phyloP scores from a whole-genome alignment of 2,888 invertebrate species.

The Amaurobius ferox region DNA sequence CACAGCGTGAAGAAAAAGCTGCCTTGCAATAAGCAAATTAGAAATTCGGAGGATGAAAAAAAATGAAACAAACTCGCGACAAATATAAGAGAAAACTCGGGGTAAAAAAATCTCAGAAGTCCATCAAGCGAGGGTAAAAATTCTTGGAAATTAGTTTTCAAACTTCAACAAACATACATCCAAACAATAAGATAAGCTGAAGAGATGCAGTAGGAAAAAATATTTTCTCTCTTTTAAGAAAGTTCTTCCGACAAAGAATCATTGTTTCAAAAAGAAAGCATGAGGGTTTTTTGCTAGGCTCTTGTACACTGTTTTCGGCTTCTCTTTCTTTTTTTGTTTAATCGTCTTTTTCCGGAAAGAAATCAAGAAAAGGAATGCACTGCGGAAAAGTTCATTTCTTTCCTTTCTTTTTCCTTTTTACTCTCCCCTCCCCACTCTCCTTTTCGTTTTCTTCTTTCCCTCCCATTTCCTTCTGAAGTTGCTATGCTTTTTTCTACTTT shows the following conservation, averaged over 20 bases:
- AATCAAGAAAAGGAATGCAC: conserved; percentile 71
- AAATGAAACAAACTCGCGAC: conserved; percentile 22
- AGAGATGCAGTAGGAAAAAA: conserved; percentile 43
- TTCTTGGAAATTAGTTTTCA: conserved; percentile 71
- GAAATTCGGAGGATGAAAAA: conserved; percentile 31
- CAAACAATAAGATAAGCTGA: conserved; percentile 70
- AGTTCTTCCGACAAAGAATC: conserved; percentile 72
- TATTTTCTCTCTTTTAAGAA: conserved; percentile 65
- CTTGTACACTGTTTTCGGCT: conserved; percentile 61
- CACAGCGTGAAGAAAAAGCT: conserved; percentile 63
- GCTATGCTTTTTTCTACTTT: conserved; percentile 36
- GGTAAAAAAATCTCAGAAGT: conserved; percentile 42
- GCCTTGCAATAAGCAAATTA: conserved; percentile 69
- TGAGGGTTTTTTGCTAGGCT: conserved; percentile 34
- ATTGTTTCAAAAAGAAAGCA: conserved; percentile 71
- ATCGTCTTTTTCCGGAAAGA: conserved; percentile 72
- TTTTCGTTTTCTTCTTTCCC: conserved; percentile 47
- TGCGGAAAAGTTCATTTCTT: conserved; percentile 72
- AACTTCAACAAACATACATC: conserved; percentile 71
- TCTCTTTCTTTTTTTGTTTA: conserved; percentile 68
- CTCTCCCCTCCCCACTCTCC: background rate
- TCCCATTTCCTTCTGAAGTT: conserved; percentile 71
- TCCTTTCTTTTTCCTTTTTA: conserved; percentile 41
- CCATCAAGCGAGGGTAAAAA: conserved; percentile 70
- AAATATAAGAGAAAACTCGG: conserved; percentile 14